Evolutionary conservation across 2,888 invertebrate species (phyloP).

Genomic region (Amiota mariae): DNA sequence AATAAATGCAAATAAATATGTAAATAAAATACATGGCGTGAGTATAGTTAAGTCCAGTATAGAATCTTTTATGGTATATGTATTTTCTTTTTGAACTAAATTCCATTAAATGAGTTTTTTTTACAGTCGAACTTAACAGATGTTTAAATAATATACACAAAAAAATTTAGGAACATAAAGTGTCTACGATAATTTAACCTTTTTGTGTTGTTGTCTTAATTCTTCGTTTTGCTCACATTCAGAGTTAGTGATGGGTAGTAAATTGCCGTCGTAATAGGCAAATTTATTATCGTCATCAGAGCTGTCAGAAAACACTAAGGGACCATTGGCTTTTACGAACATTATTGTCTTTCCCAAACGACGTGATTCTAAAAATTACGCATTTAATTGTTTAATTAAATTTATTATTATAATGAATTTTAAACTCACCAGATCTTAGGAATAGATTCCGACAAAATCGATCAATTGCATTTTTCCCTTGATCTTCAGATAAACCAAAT

Average conservation of each 20-base stretch:
- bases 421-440: conserved; percentile 78
- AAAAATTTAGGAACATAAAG: no score
- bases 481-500: conserved; percentile 81
- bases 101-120: no score
- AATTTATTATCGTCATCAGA: conserved; percentile 53
- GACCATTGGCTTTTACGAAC: conserved; percentile 73
- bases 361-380: conserved; percentile 71
- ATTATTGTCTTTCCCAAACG: conserved; percentile 75
- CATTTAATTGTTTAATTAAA: neutral
- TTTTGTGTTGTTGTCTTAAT: conserved; percentile 43
- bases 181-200: conserved; percentile 10
- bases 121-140: no score
- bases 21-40: no score
- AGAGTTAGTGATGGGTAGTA: no score
- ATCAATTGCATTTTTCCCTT: conserved; percentile 80
- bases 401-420: neutral
- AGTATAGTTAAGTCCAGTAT: no score
- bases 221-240: conserved; percentile 27
- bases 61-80: no score
- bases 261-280: conserved; percentile 33
- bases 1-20: no score
- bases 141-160: no score
- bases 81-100: no score
- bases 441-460: conserved; percentile 78
- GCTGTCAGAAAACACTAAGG: conserved; percentile 62